Percentiles rank a stretch among this genome's conserved stretches.
phyloP scores from a whole-genome alignment of 2,888 invertebrate species.

The Holacanthella duospinosa region DNA sequence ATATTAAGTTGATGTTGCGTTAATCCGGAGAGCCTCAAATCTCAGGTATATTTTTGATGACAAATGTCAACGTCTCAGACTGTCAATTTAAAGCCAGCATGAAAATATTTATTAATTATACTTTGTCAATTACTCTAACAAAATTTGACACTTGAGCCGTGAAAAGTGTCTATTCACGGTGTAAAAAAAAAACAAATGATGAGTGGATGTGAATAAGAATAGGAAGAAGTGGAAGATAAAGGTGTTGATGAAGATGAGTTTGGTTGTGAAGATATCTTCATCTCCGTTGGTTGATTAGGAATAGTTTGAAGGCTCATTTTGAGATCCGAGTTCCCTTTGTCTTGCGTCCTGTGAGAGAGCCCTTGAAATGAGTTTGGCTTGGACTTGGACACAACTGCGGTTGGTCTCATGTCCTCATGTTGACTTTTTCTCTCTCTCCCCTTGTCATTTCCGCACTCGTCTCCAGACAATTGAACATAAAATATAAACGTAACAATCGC shows the following conservation, averaged over 20 bases:
- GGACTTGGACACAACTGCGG: slow-evolving; percentile 4
- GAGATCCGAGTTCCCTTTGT: not conserved
- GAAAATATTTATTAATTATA: not conserved
- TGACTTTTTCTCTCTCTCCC: not conserved
- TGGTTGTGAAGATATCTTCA: too few species aligned
- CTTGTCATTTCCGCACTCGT: not conserved
- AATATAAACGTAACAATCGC: not conserved
- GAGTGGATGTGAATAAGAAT: too few species aligned
- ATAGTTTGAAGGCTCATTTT: not conserved
- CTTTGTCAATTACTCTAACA: too few species aligned
- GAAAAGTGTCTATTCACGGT: too few species aligned
- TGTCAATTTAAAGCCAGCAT: not conserved
- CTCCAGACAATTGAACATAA: not conserved
- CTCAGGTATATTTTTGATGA: too few species aligned
- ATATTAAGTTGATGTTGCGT: too few species aligned
- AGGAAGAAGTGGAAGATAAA: too few species aligned
- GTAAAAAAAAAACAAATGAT: too few species aligned
- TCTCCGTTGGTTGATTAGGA: too few species aligned
- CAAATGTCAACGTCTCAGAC: not conserved
- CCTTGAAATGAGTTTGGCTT: not conserved
- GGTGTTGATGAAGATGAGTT: too few species aligned
- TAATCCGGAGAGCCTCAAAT: too few species aligned
- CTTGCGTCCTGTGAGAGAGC: not conserved
- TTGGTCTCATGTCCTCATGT: not conserved
- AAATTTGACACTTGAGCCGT: too few species aligned